Percentiles rank a stretch among this genome's conserved stretches.
These are phyloP conservation scores for Gallinago paraguaiae DNA, from an alignment of 2,113 vertebrate species.

Conservation along the genomic window DNA sequence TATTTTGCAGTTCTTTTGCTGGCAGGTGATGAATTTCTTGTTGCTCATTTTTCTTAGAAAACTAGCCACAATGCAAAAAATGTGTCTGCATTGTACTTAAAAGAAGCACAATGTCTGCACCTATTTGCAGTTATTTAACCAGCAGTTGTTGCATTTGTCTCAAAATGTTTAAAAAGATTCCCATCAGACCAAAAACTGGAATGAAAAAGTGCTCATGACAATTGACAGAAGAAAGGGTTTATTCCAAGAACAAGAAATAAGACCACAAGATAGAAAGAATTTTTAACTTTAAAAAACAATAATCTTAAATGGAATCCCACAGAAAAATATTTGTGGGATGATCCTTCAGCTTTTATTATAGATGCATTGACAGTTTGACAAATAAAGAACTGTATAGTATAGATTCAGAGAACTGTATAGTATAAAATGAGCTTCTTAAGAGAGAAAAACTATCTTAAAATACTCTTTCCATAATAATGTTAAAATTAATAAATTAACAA, in stretches of 20 bases:
- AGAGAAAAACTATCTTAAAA: not conserved
- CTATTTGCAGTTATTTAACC: not conserved
- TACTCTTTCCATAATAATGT: not conserved
- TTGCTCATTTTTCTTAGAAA: constrained; percentile 1
- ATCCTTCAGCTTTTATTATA: not conserved
- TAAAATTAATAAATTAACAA: not conserved
- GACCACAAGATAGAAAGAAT: not conserved
- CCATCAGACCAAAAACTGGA: not conserved
- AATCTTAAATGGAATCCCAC: not conserved
- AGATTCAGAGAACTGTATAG: not conserved
- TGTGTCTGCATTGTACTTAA: not conserved
- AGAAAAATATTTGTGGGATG: not conserved
- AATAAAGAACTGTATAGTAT: not conserved
- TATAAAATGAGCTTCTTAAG: not conserved
- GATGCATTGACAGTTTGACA: not conserved
- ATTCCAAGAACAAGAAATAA: not conserved
- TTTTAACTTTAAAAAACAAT: not conserved
- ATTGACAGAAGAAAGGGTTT: not conserved
- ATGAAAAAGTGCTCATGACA: not conserved
- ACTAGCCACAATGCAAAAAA: not conserved
- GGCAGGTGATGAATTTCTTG: not conserved
- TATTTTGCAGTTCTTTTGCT: not conserved
- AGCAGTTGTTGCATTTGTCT: not conserved
- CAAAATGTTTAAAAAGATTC: not conserved
- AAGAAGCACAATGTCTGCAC: not conserved